These are phyloP conservation scores for Sylvilagus floridanus DNA, from an alignment of 2,797 vertebrate genomes.

Conservation along the genomic window DNA sequence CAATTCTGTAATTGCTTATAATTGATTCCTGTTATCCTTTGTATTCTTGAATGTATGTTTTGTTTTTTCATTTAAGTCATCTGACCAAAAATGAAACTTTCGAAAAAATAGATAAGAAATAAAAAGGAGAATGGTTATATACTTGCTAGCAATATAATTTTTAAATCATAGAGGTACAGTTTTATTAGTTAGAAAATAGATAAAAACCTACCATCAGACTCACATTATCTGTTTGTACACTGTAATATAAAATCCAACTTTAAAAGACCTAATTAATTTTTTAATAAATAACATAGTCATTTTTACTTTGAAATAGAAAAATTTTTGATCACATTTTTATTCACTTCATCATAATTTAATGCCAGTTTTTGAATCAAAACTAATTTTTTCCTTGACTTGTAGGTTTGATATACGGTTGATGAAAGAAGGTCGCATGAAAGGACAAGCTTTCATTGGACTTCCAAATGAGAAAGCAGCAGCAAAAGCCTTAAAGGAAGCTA, in stretches of 20 bases:
- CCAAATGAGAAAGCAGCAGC: slow-evolving; percentile 95
- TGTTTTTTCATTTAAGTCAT: not conserved
- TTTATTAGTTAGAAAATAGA: not conserved
- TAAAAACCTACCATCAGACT: not conserved
- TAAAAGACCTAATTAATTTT: not conserved
- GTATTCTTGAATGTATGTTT: not conserved
- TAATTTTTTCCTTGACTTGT: not conserved
- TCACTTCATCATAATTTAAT: not conserved
- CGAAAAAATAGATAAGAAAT: not conserved
- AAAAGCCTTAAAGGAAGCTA: slow-evolving; percentile 96
- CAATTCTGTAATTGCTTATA: not conserved
- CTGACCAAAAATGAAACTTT: not conserved
- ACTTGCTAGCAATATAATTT: not conserved
- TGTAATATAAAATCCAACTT: not conserved
- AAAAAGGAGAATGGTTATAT: not conserved
- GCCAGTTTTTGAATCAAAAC: not conserved
- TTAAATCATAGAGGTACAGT: not conserved
- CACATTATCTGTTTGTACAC: not conserved
- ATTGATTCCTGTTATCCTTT: not conserved
- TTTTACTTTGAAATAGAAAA: slow-evolving; percentile 23
- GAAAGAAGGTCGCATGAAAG: slow-evolving; percentile 99
- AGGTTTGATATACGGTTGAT: slow-evolving; percentile 99
- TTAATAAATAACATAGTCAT: not conserved
- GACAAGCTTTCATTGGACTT: slow-evolving; percentile 98
- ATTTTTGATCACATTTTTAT: not conserved